Percentiles rank a stretch among this genome's conserved stretches.
phyloP scores from a whole-genome alignment of 2,888 invertebrate species.

The Tenthredo livida region DNA sequence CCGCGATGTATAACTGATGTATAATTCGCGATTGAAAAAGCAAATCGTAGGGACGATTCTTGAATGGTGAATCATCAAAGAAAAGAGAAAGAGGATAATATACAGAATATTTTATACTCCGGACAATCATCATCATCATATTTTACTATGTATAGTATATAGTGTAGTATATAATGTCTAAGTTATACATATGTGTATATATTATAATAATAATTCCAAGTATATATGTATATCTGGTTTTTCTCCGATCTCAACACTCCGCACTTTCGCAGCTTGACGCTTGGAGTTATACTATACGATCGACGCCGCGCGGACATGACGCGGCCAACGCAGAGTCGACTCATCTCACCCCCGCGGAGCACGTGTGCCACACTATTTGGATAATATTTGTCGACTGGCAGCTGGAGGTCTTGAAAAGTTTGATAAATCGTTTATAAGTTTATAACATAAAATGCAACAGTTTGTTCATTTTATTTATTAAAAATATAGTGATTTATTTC shows the following conservation, averaged over 20 bases:
- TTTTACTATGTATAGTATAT: no score
- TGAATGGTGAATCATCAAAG: neutral
- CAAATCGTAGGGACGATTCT: neutral
- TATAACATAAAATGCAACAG: neutral
- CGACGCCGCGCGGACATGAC: neutral
- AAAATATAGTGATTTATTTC: no score
- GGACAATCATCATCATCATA: no score
- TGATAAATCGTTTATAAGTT: neutral
- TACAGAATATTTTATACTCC: neutral
- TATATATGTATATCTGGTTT: neutral
- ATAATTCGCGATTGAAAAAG: neutral
- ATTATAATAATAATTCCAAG: neutral
- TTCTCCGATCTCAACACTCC: neutral
- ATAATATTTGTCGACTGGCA: constrained; percentile 32
- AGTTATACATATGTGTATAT: neutral
- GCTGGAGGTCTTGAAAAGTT: constrained; percentile 27
- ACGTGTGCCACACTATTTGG: constrained; percentile 19
- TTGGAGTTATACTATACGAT: neutral
- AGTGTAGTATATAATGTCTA: no score
- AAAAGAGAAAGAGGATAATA: neutral
- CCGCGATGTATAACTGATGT: neutral
- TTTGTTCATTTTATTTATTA: neutral
- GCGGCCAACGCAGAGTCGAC: constrained; percentile 12
- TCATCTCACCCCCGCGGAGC: constrained; percentile 26
- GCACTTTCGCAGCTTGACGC: constrained; percentile 35